These are phyloP conservation scores for Alectoris magna DNA, from an alignment of 2,797 vertebrate genomes.

Conservation along the genomic window DNA sequence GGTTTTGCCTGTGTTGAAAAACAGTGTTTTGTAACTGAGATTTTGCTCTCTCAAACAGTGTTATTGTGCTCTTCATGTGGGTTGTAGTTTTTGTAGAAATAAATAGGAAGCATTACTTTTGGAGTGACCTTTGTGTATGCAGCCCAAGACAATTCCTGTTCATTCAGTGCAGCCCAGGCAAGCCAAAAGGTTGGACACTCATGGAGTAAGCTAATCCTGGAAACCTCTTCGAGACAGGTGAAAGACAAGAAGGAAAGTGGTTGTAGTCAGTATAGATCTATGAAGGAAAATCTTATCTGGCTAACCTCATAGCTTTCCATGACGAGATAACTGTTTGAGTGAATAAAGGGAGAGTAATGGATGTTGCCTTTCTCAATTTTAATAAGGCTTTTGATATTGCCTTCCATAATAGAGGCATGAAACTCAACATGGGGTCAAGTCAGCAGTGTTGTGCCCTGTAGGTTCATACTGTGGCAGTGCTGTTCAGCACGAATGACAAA, in stretches of 20 bases:
- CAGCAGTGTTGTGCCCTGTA: neutral
- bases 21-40: no score
- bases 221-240: neutral
- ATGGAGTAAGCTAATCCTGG: neutral
- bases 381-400: neutral
- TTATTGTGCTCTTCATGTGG: no score
- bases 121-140: no score
- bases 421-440: neutral
- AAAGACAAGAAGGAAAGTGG: neutral
- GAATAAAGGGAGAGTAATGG: neutral
- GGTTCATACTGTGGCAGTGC: neutral
- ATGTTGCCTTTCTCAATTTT: neutral
- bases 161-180: no score
- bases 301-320: neutral
- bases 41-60: no score
- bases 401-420: neutral
- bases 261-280: neutral
- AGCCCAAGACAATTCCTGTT: no score
- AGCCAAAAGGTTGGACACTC: no score
- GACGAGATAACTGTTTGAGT: neutral
- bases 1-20: no score
- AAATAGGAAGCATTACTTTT: no score
- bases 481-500: fast-evolving
- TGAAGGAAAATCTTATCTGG: neutral
- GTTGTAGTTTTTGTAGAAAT: no score